These are phyloP conservation scores for Aix galericulata DNA, from an alignment of 2,113 vertebrate species.

Conservation along the genomic window DNA sequence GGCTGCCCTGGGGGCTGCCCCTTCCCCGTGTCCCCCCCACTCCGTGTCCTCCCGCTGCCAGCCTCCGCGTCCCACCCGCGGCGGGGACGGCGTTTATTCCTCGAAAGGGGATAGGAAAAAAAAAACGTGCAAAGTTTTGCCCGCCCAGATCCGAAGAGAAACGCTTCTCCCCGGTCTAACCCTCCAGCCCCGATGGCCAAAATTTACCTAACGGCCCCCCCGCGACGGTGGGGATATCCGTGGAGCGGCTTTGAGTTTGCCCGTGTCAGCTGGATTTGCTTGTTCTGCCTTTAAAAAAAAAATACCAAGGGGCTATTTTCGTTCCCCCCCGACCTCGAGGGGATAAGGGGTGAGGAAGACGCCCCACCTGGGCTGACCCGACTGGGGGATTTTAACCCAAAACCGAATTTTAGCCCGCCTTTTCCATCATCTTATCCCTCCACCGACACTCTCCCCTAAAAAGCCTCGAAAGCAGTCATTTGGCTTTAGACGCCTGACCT, in stretches of 20 bases:
- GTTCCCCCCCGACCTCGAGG: no score
- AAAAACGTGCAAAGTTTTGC: rapidly evolving
- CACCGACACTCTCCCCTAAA: not conserved
- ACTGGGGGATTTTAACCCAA: not conserved
- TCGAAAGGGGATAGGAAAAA: not conserved
- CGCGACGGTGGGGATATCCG: not conserved
- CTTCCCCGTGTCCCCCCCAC: not conserved
- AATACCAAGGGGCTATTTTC: no score
- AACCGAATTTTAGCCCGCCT: rapidly evolving
- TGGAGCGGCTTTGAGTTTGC: not conserved
- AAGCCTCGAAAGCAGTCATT: not conserved
- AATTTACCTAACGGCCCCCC: not conserved
- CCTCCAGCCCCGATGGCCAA: not conserved
- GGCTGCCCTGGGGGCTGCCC: not conserved
- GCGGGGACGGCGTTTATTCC: not conserved
- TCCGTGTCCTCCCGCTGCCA: not conserved
- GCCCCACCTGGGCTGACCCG: not conserved
- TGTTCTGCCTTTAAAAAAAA: not conserved
- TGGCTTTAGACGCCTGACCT: not conserved
- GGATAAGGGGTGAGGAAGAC: rapidly evolving
- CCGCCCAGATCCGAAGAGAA: not conserved
- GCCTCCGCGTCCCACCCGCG: not conserved
- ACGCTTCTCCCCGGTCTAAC: not conserved
- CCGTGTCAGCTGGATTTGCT: not conserved
- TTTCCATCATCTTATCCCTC: not conserved